Base-by-base conservation (phyloP, 2,113 vertebrate species). In the Plotosus lineatus region DNA sequence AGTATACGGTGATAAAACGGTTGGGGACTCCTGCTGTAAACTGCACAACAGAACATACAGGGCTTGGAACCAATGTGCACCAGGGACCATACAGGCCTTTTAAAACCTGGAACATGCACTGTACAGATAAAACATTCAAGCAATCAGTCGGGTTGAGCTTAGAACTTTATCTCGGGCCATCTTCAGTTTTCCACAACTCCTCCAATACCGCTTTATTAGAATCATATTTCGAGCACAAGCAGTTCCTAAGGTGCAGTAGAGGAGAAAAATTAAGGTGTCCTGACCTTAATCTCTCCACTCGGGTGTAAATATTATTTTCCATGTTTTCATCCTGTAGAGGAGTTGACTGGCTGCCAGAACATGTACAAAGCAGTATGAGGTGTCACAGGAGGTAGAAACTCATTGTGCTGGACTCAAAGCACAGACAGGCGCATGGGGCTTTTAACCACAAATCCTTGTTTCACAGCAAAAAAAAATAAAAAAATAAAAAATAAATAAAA, bases 311-410 rank as follows among this genome's bases (percentile, higher is more conserved):
- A 63, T 50, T 10, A 75, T 23, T 42, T 55, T 26, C 55, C 51
- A 56, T 19, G 69, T 51, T 51, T 73, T 38, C 21, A 53, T 53
- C 71, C 26, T 10, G 31, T 3, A 51, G 71, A 73, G 48, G 11
- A n/a, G 19, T 53, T 53, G 71, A 53, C 31, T 36, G 31, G 10
- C 48, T 74, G 71, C 61, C 71, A 74, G 48, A 74, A 23, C 19
- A 36, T 36, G 31, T 74, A 36, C 10, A 14, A 6, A 28, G 6
- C 46, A 36, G 31, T 53, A 53, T 36, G 71, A 73, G 36, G 46
- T 15, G 17, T 51, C 9, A 23, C 28, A 19, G 50, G 31, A 36
- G 48, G 21, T 51, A 23, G 31, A 19, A 7, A 28, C 26, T 17
- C 50, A 74, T 53, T 51, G 46, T 15, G 17, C 28, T 73, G 11